Evolutionary conservation across 2,797 vertebrate genomes (phyloP).

Genomic region (Nyctibius grandis): DNA sequence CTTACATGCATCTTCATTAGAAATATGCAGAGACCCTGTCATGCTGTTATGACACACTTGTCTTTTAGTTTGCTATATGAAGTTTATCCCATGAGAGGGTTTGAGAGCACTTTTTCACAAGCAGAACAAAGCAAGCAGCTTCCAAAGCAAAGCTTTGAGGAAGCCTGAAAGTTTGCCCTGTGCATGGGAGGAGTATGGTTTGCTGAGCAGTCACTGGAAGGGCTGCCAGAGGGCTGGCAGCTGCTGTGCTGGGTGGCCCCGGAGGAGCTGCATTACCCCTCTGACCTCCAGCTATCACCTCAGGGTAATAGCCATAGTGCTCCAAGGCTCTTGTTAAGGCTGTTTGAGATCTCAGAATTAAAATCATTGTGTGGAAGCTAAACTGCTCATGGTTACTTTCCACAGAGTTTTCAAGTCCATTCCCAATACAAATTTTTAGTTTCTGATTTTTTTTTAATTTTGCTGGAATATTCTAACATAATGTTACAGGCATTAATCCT

Average conservation of each 20-base stretch:
- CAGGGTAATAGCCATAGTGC: neutral
- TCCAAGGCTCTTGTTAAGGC: neutral
- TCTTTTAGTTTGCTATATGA: neutral
- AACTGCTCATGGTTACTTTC: neutral
- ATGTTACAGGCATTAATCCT: neutral
- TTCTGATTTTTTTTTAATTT: neutral
- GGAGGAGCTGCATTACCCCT: neutral
- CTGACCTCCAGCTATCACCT: neutral
- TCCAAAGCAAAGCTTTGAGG: neutral
- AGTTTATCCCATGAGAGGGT: neutral
- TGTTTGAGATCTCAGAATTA: neutral
- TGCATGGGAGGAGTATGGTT: neutral
- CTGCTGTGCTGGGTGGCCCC: fast-evolving
- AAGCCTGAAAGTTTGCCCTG: neutral
- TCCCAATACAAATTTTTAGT: neutral
- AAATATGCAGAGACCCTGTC: neutral
- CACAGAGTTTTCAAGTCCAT: neutral
- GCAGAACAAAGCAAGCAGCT: neutral
- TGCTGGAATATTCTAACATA: neutral
- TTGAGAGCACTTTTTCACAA: neutral
- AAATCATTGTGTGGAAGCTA: neutral
- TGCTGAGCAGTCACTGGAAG: neutral
- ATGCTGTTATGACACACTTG: neutral
- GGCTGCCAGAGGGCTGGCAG: neutral
- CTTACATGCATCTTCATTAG: neutral